Evolutionary conservation across 2,888 invertebrate genomes (phyloP).

Genomic region (Panopea generosa): DNA sequence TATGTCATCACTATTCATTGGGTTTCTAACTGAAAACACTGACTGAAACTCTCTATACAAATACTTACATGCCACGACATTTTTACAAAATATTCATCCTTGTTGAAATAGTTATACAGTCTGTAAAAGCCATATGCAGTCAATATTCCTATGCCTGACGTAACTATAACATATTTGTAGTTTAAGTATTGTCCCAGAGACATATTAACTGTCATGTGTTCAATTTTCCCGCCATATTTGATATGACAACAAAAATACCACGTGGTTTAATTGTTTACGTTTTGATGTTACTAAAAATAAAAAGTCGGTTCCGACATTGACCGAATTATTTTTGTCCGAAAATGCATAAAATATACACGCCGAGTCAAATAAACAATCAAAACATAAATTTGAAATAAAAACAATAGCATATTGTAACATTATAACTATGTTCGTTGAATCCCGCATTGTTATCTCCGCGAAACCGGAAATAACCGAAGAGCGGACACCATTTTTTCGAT

Average conservation of each 20-base stretch:
- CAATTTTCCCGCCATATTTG: conserved; percentile 1
- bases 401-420: too few species aligned
- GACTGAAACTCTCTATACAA: too few species aligned
- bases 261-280: conserved; percentile 23
- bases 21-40: too few species aligned
- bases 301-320: neutral
- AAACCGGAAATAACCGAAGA: too few species aligned
- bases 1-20: too few species aligned
- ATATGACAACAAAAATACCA: conserved; percentile 8
- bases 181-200: neutral
- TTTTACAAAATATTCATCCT: conserved; percentile 28
- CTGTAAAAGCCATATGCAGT: conserved; percentile 29
- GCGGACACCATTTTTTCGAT: too few species aligned
- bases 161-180: conserved; percentile 8
- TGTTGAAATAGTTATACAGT: conserved; percentile 4
- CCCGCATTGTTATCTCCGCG: too few species aligned
- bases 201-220: conserved; percentile 6
- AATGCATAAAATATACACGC: too few species aligned
- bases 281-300: conserved; percentile 25
- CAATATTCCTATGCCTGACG: conserved; percentile 25
- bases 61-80: conserved; percentile 17
- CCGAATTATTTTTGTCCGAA: neutral
- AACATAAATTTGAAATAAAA: too few species aligned
- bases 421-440: too few species aligned
- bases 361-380: too few species aligned